These are phyloP conservation scores for Sinopyrophorus schimmeli DNA, from an alignment of 2,888 invertebrate genomes.

Conservation along the genomic window DNA sequence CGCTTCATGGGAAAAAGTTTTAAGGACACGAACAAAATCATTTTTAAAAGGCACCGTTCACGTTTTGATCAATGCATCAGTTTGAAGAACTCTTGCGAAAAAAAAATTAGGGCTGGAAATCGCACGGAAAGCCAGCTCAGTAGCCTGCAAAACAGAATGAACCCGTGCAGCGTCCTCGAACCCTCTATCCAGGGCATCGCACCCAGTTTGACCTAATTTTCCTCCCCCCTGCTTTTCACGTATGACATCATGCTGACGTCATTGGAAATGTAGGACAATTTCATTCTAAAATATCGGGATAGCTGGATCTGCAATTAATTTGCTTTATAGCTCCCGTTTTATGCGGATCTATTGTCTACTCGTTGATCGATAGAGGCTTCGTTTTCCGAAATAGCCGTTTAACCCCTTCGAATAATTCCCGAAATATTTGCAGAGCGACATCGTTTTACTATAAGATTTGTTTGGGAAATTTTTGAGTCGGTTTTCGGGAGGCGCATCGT, in stretches of 20 bases:
- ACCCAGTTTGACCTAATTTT: slow-evolving; percentile 68
- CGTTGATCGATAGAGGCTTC: slow-evolving; percentile 16
- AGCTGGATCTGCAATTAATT: slow-evolving; percentile 32
- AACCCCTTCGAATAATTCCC: too few species aligned
- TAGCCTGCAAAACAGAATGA: slow-evolving; percentile 46
- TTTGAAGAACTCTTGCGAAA: not conserved
- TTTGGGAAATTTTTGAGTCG: not conserved
- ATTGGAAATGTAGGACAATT: slow-evolving; percentile 65
- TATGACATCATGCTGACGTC: slow-evolving; percentile 61
- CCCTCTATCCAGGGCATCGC: slow-evolving; percentile 62
- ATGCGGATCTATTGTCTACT: slow-evolving; percentile 26
- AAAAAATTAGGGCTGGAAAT: not conserved
- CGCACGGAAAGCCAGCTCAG: slow-evolving; percentile 16
- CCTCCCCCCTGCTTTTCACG: slow-evolving; percentile 45
- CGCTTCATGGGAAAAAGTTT: too few species aligned
- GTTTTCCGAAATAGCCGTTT: slow-evolving; percentile 8
- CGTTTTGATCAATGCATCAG: not conserved
- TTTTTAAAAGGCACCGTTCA: too few species aligned
- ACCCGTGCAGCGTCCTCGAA: slow-evolving; percentile 52
- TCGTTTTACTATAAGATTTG: too few species aligned
- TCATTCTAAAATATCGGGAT: slow-evolving; percentile 65
- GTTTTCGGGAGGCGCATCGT: too few species aligned
- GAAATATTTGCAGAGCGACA: too few species aligned
- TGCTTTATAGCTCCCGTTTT: slow-evolving; percentile 29
- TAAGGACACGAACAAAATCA: too few species aligned